phyloP scores from a whole-genome alignment of 2,888 invertebrate genomes.

The Agrotis clavis region DNA sequence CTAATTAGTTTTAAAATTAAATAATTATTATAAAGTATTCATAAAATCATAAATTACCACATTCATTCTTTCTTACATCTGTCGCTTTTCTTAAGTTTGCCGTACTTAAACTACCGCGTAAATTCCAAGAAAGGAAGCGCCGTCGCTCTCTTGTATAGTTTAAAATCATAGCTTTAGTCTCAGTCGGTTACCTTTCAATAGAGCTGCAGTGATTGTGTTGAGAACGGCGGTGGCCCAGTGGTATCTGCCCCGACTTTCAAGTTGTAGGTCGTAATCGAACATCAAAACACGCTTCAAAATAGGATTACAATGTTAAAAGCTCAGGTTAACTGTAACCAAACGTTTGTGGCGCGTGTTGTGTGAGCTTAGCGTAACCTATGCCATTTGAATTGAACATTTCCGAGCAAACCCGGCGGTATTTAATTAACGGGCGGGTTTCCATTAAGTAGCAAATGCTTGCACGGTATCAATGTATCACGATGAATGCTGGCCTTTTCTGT shows the following conservation, averaged over 20 bases:
- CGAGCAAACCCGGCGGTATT: conserved; percentile 4
- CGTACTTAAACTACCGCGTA: not conserved
- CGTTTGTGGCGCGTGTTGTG: conserved; percentile 4
- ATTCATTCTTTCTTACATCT: not conserved
- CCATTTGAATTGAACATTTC: conserved; percentile 25
- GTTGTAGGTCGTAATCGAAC: too few species aligned
- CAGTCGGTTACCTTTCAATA: not conserved
- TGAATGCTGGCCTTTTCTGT: not conserved
- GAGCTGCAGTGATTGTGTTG: not conserved
- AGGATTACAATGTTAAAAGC: not conserved
- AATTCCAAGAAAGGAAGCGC: not conserved
- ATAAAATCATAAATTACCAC: not conserved
- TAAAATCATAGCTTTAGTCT: too few species aligned
- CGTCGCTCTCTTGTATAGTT: not conserved
- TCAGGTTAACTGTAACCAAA: not conserved
- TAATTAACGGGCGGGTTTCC: conserved; percentile 1
- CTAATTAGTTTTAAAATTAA: too few species aligned
- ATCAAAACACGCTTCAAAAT: not conserved
- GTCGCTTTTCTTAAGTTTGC: not conserved
- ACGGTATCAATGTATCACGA: not conserved
- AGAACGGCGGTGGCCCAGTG: too few species aligned
- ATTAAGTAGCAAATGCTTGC: not conserved
- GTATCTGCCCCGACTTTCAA: too few species aligned
- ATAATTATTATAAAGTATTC: too few species aligned
- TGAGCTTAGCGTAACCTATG: conserved; percentile 1